Percentiles rank a stretch among this genome's conserved stretches.
phyloP scores from a whole-genome alignment of 2,888 invertebrate species.

The Cremastobaeus sp. region DNA sequence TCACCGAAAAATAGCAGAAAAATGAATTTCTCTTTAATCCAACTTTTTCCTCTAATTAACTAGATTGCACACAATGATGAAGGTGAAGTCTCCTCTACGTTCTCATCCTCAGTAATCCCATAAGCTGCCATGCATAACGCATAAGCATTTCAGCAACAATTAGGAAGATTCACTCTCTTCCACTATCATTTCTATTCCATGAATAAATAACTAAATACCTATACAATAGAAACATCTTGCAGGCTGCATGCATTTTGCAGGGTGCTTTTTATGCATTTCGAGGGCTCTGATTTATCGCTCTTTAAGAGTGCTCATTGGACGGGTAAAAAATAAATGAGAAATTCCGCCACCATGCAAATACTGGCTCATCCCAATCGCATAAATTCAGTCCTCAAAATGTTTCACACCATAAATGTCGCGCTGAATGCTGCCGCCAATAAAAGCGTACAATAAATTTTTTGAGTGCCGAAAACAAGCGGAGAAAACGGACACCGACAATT shows the following conservation, averaged over 20 bases:
- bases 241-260: conserved; percentile 6
- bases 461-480: too few species aligned
- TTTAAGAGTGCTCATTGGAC: conserved; percentile 9
- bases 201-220: conserved; percentile 35
- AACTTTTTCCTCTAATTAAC: conserved; percentile 15
- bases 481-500: too few species aligned
- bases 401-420: too few species aligned
- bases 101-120: conserved; percentile 32
- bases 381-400: too few species aligned
- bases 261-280: conserved; percentile 9
- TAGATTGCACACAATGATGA: conserved; percentile 29
- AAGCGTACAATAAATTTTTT: too few species aligned
- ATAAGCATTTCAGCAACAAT: conserved; percentile 46
- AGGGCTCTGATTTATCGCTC: conserved; percentile 5
- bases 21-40: conserved; percentile 22
- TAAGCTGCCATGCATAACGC: conserved; percentile 37
- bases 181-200: conserved; percentile 10
- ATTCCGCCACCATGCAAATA: too few species aligned
- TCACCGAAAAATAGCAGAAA: too few species aligned
- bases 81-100: conserved; percentile 17
- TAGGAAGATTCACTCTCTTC: conserved; percentile 24
- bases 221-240: conserved; percentile 14
- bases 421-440: too few species aligned
- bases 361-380: too few species aligned
- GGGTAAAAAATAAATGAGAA: too few species aligned